Evolutionary conservation across 2,888 invertebrate species (phyloP).

Genomic region (Dimorphilus gyrociliatus): DNA sequence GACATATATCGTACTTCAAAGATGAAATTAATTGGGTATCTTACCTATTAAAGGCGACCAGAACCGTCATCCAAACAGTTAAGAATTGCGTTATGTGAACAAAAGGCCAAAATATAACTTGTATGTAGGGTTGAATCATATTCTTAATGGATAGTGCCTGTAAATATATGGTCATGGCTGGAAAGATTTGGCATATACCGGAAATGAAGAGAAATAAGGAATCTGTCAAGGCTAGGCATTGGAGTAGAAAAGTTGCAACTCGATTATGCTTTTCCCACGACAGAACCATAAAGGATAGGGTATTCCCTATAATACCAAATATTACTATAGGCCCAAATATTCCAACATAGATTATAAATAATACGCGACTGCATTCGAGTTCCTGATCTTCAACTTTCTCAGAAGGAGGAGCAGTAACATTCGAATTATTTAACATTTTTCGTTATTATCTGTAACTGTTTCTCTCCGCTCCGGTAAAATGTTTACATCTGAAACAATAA

Average conservation of each 20-base stretch:
- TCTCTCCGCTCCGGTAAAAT: no score
- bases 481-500: no score
- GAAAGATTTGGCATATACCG: slow-evolving; percentile 8
- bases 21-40: no score
- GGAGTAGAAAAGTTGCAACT: slow-evolving; percentile 12
- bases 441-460: no score
- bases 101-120: slow-evolving; percentile 11
- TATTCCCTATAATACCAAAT: slow-evolving; percentile 12
- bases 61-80: slow-evolving; percentile 15
- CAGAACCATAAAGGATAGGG: slow-evolving; percentile 12
- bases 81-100: slow-evolving; percentile 13
- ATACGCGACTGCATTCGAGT: slow-evolving; percentile 8
- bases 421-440: no score
- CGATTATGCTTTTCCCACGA: slow-evolving; percentile 9
- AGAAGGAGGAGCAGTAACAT: no score
- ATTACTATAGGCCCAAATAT: slow-evolving; percentile 9
- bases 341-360: slow-evolving; percentile 9
- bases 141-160: no score
- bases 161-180: slow-evolving; percentile 8
- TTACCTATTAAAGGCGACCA: slow-evolving; percentile 14
- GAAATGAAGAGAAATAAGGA: slow-evolving; percentile 11
- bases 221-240: slow-evolving; percentile 11
- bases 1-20: no score
- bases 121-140: slow-evolving; percentile 6
- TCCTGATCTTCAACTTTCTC: no score